Base-by-base conservation (phyloP, 2,113 vertebrate species). In the Onychostruthus taczanowskii region DNA sequence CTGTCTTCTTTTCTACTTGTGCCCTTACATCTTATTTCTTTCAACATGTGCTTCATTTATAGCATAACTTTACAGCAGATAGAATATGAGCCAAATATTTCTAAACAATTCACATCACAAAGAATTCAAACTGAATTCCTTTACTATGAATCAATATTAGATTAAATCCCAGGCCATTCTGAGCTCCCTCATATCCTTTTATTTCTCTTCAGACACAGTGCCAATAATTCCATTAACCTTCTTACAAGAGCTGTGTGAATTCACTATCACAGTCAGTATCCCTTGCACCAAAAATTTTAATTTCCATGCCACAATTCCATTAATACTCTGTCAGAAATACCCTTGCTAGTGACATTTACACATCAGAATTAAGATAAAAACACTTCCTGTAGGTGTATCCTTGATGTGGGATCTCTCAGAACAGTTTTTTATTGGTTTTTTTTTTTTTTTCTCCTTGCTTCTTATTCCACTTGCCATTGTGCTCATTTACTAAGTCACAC, bases 121-220 rank as follows among this genome's bases (percentile, higher is more conserved):
- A 20, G 46, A 46, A 46, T 46, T 21, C 20, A 46, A 20, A 46
- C 53, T 59, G 79, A 77, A 87, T 90, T 92, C 50, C n/a, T 93
- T 93, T 44, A 22, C 26, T 33, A 49, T 49, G 17, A 81, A 81
- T 92, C 81, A 70, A 87, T 77, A 92, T 16, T 55, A 69, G 63
- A 91, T 70, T 91, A 43, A 91, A 74, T 67, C 61, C 49, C 39
- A 87, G 55, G 46, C 30, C 43, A 50, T 92, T 89, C 53, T 80
- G 28, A 77, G 20, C 43, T 81, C 64, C 4, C 21, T 89, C 12
- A 46, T 21, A 55, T 63, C 61, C 56, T 93, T 89, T 69, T 68
- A 63, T 59, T 90, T 91, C 33, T 70, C 33, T 70, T 78, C 69
- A 81, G 64, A 84, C 30, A 55, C 1, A 3, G 23, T 75, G 64